These are phyloP conservation scores for Archaeoteleia sp. DNA, from an alignment of 2,888 invertebrate genomes.

Conservation along the genomic window DNA sequence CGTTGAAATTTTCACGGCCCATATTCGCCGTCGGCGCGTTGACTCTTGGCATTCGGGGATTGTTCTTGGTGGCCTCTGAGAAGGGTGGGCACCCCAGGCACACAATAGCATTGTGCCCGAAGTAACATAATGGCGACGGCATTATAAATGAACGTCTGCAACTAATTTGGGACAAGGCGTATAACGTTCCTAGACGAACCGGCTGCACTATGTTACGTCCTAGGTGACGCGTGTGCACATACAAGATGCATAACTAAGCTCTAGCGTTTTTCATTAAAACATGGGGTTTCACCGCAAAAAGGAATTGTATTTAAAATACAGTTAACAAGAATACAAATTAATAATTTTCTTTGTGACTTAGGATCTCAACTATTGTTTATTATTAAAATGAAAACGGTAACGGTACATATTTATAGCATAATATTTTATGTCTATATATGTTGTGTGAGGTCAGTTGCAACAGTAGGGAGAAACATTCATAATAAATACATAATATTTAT, in stretches of 20 bases:
- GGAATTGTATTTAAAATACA: too few species aligned
- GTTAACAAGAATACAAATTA: too few species aligned
- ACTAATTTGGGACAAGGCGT: conserved; percentile 67
- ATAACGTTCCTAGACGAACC: conserved; percentile 39
- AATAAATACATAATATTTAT: too few species aligned
- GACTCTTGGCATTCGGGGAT: conserved; percentile 46
- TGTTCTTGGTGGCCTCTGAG: conserved; percentile 35
- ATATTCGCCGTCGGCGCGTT: conserved; percentile 55
- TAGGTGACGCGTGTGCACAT: conserved; percentile 33
- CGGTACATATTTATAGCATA: too few species aligned
- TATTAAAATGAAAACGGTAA: too few species aligned
- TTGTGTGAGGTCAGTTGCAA: too few species aligned
- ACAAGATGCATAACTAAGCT: conserved; percentile 38
- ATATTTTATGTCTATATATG: too few species aligned
- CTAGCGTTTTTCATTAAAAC: too few species aligned
- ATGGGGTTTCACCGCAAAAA: too few species aligned
- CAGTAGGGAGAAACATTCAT: too few species aligned
- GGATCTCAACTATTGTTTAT: too few species aligned
- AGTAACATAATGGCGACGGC: conserved; percentile 64
- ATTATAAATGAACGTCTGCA: conserved; percentile 72
- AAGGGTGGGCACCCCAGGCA: conserved; percentile 40
- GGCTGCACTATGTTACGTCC: conserved; percentile 35
- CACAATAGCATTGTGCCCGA: conserved; percentile 66
- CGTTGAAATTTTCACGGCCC: conserved; percentile 66
- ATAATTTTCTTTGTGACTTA: too few species aligned